Evolutionary conservation across 2,888 invertebrate genomes (phyloP), one percentile per base, ranked within the genome.

Genomic region (Blomia tropicalis): DNA sequence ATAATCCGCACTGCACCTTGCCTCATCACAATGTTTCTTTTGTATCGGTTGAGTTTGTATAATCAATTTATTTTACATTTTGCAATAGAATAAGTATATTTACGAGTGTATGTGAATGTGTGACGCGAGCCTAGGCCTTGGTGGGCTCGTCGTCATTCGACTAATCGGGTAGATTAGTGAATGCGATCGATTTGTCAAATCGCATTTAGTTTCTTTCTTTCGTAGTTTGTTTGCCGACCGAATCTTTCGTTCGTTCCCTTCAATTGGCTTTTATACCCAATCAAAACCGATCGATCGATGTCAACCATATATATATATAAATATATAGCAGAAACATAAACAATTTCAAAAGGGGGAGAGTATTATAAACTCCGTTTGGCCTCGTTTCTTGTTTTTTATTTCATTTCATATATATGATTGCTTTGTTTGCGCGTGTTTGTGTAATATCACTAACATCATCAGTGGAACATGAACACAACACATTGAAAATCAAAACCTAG

Each of bases 141-240:
- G n/a, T n/a, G n/a, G n/a, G n/a, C n/a, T n/a, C n/a, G n/a, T 36
- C 36, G 7, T n/a, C 7, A 47, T 25, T 19, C 7, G 7, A 27
- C 22, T 47, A 47, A 47, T 47, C 51, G 51, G n/a, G 51, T 19
- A n/a, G 51, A 47, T 47, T 47, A 47, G n/a, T 47, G 51, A 7
- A 7, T 47, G 7, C 7, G 51, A 47, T 47, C 51, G 51, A 47
- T 47, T 47, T 47, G 51, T 47, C 51, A 47, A 47, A 47, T 22
- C 51, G 51, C 51, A 47, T 47, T 47, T 47, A 11, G 22, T n/a
- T n/a, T 47, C 7, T 47, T 22, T 47, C n/a, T 22, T 7, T n/a
- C n/a, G n/a, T n/a, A n/a, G n/a, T n/a, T n/a, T n/a, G n/a, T n/a
- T n/a, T n/a, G n/a, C n/a, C n/a, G n/a, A n/a, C n/a, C n/a, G n/a